These are phyloP conservation scores for Thymallus thymallus DNA, from an alignment of 2,113 vertebrate species.

Conservation along the genomic window DNA sequence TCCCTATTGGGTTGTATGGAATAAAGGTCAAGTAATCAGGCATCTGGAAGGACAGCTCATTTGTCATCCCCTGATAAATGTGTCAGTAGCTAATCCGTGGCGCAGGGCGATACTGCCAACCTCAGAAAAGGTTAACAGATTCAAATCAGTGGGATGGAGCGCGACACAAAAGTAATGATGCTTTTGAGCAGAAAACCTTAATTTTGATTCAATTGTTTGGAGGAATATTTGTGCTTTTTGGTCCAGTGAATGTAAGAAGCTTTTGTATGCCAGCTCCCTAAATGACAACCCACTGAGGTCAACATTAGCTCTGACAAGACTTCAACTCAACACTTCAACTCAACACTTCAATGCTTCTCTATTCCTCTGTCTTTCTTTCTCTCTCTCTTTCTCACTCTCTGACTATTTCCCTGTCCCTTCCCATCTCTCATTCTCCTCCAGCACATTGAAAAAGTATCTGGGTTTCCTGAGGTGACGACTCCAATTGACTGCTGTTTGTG, in stretches of 20 bases:
- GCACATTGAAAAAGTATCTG: background rate
- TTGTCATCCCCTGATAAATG: slow-evolving; percentile 75
- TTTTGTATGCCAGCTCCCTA: slow-evolving; percentile 47
- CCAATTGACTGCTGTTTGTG: background rate
- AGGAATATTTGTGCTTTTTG: slow-evolving; percentile 46
- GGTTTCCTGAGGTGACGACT: background rate
- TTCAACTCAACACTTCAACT: too few relatives aligned
- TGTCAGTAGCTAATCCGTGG: slow-evolving; percentile 71
- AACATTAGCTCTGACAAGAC: slow-evolving; percentile 40
- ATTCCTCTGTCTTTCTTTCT: background rate
- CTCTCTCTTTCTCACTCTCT: background rate
- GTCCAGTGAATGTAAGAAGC: slow-evolving; percentile 47
- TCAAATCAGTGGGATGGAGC: slow-evolving; percentile 57
- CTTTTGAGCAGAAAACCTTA: slow-evolving; percentile 52
- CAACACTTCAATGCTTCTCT: too few relatives aligned
- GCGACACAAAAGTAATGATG: slow-evolving; percentile 52
- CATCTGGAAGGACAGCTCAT: slow-evolving; percentile 74
- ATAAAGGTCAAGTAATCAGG: slow-evolving; percentile 76
- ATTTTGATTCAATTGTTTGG: slow-evolving; percentile 56
- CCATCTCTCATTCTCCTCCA: background rate
- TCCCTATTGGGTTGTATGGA: slow-evolving; percentile 67
- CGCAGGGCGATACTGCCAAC: slow-evolving; percentile 53
- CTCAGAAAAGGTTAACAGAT: slow-evolving; percentile 74
- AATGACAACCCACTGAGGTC: slow-evolving; percentile 33
- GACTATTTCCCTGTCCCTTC: background rate